phyloP scores from a whole-genome alignment of 2,888 invertebrate species.

The Empis stercorea region DNA sequence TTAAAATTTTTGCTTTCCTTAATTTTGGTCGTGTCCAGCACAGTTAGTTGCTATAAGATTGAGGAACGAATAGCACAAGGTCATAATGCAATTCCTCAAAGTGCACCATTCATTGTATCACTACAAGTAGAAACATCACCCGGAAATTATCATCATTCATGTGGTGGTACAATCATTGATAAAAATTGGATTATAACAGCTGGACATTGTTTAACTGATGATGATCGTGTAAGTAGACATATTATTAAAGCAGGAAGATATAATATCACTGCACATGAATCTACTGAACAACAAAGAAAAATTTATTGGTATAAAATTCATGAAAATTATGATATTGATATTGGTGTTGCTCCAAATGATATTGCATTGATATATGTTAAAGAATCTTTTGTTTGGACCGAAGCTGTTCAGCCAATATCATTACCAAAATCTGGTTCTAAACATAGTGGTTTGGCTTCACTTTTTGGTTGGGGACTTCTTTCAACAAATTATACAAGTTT shows the following conservation, averaged over 20 bases:
- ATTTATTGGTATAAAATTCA: conserved; percentile 6
- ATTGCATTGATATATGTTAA: conserved; percentile 6
- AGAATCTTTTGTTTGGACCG: conserved; percentile 2
- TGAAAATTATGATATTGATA: conserved; percentile 1
- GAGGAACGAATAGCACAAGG: conserved; percentile 4
- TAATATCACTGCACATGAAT: background rate
- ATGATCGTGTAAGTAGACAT: background rate
- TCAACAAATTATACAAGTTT: background rate
- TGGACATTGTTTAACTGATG: conserved; percentile 2
- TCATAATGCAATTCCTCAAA: conserved; percentile 1
- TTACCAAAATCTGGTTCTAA: conserved; percentile 1
- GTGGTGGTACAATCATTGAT: conserved; percentile 8
- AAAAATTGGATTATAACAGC: conserved; percentile 6
- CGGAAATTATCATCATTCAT: conserved; percentile 2
- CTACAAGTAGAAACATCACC: background rate
- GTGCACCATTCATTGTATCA: conserved; percentile 7
- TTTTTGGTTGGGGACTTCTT: conserved; percentile 8
- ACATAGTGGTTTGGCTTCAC: background rate
- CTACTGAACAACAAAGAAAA: conserved; percentile 2
- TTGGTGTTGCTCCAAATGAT: conserved; percentile 5
- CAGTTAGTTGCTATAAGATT: background rate
- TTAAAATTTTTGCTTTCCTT: background rate
- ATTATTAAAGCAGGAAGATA: conserved; percentile 3
- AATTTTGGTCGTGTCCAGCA: background rate
- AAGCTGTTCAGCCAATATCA: conserved; percentile 4